A percentile compares a stretch with the other conserved stretches of the same genome.
Evolutionary conservation across 2,113 vertebrate genomes (phyloP).

Genomic region (Paradisaea rubra): DNA sequence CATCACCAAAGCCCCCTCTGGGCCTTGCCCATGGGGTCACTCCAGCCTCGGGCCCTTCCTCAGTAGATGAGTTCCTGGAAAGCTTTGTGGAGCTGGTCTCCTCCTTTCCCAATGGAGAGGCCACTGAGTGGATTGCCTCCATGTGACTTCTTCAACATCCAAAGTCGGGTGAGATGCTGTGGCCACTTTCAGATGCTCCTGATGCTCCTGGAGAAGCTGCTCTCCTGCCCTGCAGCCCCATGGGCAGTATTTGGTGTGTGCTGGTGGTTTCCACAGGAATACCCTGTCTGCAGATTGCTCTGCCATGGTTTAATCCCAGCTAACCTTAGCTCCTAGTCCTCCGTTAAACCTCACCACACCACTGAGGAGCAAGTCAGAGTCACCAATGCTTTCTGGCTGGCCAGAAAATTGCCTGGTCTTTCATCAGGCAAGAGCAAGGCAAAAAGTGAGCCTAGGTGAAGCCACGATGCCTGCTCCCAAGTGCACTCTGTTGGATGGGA

Average conservation of each 20-base stretch:
- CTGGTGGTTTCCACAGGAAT: not conserved
- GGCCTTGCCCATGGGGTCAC: fast-evolving
- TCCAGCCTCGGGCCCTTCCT: not conserved
- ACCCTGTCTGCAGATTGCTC: not conserved
- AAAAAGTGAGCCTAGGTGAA: not conserved
- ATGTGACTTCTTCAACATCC: not conserved
- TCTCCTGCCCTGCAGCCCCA: not conserved
- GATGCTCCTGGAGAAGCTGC: not conserved
- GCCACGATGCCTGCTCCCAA: not conserved
- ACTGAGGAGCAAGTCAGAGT: not conserved
- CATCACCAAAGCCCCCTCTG: not conserved
- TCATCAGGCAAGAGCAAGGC: not conserved
- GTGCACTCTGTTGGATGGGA: not conserved
- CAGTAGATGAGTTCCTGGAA: not conserved
- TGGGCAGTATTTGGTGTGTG: not conserved
- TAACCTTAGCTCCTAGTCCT: not conserved
- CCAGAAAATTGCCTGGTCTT: not conserved
- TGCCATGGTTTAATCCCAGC: not conserved
- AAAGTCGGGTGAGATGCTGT: not conserved
- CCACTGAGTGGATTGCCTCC: fast-evolving
- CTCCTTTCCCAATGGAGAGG: not conserved
- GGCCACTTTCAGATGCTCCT: not conserved
- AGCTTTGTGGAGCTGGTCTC: not conserved
- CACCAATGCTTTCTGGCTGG: not conserved
- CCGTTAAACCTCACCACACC: not conserved